These are phyloP conservation scores for Iphiclides podalirius DNA, from an alignment of 2,888 invertebrate genomes.

Conservation along the genomic window DNA sequence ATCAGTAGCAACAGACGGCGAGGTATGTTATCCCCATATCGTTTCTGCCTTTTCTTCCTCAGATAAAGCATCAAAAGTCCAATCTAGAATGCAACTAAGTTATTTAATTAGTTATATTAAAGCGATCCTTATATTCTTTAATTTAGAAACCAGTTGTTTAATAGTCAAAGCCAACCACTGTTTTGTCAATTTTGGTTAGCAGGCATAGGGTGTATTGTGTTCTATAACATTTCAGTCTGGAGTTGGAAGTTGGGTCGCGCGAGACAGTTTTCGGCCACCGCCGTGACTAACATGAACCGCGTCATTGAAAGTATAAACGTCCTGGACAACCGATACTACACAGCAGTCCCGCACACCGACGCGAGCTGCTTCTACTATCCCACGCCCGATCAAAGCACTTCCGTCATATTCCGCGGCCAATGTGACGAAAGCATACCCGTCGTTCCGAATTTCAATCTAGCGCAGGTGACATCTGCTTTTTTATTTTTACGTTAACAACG, in stretches of 20 bases:
- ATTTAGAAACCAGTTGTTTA: too few relatives aligned
- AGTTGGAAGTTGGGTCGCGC: constrained; percentile 54
- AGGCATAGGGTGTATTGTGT: too few relatives aligned
- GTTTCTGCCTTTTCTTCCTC: constrained; percentile 1
- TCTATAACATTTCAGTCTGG: constrained; percentile 46
- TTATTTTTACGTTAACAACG: too few relatives aligned
- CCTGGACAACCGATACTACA: constrained; percentile 42
- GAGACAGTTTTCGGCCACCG: constrained; percentile 32
- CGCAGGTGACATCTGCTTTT: constrained; percentile 36
- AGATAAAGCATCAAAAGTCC: too few relatives aligned
- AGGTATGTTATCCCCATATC: constrained; percentile 45
- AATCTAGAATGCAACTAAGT: too few relatives aligned
- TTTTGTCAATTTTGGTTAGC: too few relatives aligned
- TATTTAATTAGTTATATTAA: too few relatives aligned
- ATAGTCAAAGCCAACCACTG: too few relatives aligned
- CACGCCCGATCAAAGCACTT: constrained; percentile 28
- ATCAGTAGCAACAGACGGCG: constrained; percentile 53
- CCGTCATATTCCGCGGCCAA: constrained; percentile 43
- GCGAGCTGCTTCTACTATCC: constrained; percentile 42
- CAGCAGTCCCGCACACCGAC: constrained; percentile 36
- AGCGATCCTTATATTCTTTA: too few relatives aligned
- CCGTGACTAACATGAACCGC: constrained; percentile 35
- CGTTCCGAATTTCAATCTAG: constrained; percentile 38
- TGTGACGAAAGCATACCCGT: constrained; percentile 40
- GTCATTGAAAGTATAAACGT: constrained; percentile 37